A percentile compares a stretch with the other conserved stretches of the same genome.
Evolutionary conservation across 2,888 invertebrate genomes (phyloP).

Genomic region (Drosophila melanocephala): DNA sequence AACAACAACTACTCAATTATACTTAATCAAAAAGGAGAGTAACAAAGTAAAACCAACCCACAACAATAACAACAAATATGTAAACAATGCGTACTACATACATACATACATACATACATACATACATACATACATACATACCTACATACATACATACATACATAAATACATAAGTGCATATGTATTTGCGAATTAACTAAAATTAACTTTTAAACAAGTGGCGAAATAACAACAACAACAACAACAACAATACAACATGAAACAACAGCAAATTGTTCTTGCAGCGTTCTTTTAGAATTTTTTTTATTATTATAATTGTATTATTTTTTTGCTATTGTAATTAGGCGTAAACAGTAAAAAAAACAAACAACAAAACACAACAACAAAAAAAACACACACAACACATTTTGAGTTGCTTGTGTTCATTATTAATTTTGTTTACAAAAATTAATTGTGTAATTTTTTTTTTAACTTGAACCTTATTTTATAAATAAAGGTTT

Average conservation of each 20-base stretch:
- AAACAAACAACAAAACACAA: conserved; percentile 16
- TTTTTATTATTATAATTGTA: conserved; percentile 61
- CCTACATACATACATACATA: background rate
- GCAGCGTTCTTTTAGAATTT: conserved; percentile 49
- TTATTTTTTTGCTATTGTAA: conserved; percentile 62
- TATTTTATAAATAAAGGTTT: conserved; percentile 85
- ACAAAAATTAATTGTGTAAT: conserved; percentile 47
- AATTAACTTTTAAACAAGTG: conserved; percentile 39
- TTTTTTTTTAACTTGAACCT: conserved; percentile 64
- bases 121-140: conserved; percentile 1
- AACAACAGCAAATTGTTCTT: conserved; percentile 43
- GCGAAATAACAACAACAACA: conserved; percentile 25
- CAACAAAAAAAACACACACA: conserved; percentile 22
- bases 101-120: conserved; percentile 8
- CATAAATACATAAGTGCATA: conserved; percentile 25
- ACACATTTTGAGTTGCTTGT: conserved; percentile 36
- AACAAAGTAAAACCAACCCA: conserved; percentile 30
- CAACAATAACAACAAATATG: conserved; percentile 37
- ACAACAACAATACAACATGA: conserved; percentile 1
- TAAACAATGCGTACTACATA: conserved; percentile 27
- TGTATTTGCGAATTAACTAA: conserved; percentile 55
- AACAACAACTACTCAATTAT: conserved; percentile 47
- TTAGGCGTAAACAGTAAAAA: conserved; percentile 48
- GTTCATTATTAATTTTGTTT: conserved; percentile 47
- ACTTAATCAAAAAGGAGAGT: conserved; percentile 23